Base-by-base conservation (phyloP, 2,113 vertebrate genomes). In the Alaudala cheleensis region DNA sequence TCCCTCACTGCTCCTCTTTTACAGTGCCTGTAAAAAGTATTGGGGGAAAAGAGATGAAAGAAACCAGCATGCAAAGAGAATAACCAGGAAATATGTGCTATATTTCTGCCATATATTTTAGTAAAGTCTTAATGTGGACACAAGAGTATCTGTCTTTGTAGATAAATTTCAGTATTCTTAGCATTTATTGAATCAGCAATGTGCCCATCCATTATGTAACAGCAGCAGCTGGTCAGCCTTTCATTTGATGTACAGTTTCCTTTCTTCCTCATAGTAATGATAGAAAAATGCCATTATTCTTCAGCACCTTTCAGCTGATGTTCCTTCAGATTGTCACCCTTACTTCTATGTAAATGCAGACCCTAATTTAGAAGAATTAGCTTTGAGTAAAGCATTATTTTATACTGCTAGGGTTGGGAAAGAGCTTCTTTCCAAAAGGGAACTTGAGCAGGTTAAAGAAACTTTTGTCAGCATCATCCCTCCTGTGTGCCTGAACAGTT, bases 181-280 rank as follows among this genome's bases (percentile, higher is more conserved):
- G 72, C 82, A 73, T 72, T 94, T 94, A 89, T 86, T 74, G 92
- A 71, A 86, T 81, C 91, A 95, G 73, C 91, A 89, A 2, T 28
- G 60, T 73, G 50, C 28, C 88, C 72, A 93, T 93, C 73, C 44
- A 39, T 83, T 86, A 73, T 64, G 91, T 49, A 70, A 61, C 17
- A 39, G 31, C 9, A 90, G 65, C 86, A 88, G 77, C 95, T 91
- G 94, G 86, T 89, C 94, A 92, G 53, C 61, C 72, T 92, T 81
- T 54, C 73, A 5, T 78, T 69, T 84, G 69, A 93, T 33, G 56
- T 60, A 72, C 45, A 70, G 61, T 76, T 95, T 95, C 89, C 70
- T 93, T 88, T 84, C 58, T 79, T 90, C 86, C 92, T 91, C 37
- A 21, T 11, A 57, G 66, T 31, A 79, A 74, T 42, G n/a, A 72